A percentile compares a stretch with the other conserved stretches of the same genome.
phyloP scores from a whole-genome alignment of 2,113 vertebrate species.

The Tinamus guttatus region DNA sequence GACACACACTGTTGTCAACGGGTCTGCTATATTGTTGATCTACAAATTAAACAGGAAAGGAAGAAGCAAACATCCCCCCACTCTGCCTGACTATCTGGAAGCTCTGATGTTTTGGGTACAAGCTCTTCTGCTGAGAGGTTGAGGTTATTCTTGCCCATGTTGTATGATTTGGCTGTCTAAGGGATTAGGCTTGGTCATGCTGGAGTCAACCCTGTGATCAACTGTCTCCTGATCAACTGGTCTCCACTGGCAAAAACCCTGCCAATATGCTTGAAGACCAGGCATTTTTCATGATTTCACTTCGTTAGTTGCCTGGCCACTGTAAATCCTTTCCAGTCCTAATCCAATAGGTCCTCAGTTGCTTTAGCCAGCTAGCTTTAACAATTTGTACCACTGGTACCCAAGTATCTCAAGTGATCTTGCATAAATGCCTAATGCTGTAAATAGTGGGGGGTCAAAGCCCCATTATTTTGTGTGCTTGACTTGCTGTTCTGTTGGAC shows the following conservation, averaged over 20 bases:
- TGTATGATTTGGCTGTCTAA: background rate
- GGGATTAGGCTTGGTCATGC: background rate
- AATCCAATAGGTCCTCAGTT: background rate
- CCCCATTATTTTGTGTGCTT: background rate
- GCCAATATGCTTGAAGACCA: background rate
- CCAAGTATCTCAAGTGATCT: background rate
- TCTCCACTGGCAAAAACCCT: background rate
- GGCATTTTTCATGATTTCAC: background rate
- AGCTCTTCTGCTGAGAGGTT: background rate
- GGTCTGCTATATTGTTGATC: constrained; percentile 12
- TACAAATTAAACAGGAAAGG: constrained; percentile 34
- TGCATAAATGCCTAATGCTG: background rate
- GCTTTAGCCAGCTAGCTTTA: background rate
- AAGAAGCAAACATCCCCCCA: background rate
- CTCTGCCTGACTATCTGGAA: background rate
- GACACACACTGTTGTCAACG: background rate
- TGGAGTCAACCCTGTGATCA: background rate
- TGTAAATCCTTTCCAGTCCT: background rate
- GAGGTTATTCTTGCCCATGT: rapidly evolving
- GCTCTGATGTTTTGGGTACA: background rate
- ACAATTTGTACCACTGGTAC: rapidly evolving
- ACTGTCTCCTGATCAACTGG: background rate
- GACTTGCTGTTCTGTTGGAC: background rate
- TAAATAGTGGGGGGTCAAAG: background rate
- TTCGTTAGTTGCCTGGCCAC: background rate